These are phyloP conservation scores for Idris sp. DNA, from an alignment of 1,140 invertebrate genomes.

Conservation along the genomic window DNA sequence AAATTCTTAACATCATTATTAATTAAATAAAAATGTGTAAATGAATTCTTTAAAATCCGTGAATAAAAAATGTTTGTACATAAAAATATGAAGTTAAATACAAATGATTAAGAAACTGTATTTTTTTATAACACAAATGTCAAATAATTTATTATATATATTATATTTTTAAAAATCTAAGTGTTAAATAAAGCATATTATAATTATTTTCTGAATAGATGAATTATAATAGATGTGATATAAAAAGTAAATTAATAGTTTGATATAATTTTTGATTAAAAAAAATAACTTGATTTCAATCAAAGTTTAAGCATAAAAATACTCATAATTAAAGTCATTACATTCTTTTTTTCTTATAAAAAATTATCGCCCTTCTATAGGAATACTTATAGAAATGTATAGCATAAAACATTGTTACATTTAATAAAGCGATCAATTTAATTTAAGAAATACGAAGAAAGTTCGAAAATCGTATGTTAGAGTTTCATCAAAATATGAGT, in stretches of 20 bases:
- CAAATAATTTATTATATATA: constrained; percentile 23
- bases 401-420: too few relatives aligned
- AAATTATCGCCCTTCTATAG: too few relatives aligned
- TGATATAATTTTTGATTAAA: constrained; percentile 10
- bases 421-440: constrained; percentile 2
- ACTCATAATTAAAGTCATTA: too few relatives aligned
- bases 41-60: too few relatives aligned
- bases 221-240: constrained; percentile 30
- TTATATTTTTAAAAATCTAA: constrained; percentile 38
- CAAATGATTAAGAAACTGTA: constrained; percentile 26
- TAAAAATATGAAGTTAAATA: constrained; percentile 18
- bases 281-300: not conserved
- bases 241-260: too few relatives aligned
- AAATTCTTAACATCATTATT: too few relatives aligned
- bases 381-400: too few relatives aligned
- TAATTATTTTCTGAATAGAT: constrained; percentile 39
- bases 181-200: constrained; percentile 15
- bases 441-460: constrained; percentile 6
- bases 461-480: too few relatives aligned
- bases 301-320: not conserved
- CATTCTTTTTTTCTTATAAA: too few relatives aligned
- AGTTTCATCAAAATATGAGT: constrained; percentile 38
- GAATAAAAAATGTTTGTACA: constrained; percentile 27
- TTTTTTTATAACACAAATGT: constrained; percentile 49
- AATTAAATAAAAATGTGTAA: too few relatives aligned